phyloP scores from a whole-genome alignment of 2,113 vertebrate genomes.

The Upupa epops region DNA sequence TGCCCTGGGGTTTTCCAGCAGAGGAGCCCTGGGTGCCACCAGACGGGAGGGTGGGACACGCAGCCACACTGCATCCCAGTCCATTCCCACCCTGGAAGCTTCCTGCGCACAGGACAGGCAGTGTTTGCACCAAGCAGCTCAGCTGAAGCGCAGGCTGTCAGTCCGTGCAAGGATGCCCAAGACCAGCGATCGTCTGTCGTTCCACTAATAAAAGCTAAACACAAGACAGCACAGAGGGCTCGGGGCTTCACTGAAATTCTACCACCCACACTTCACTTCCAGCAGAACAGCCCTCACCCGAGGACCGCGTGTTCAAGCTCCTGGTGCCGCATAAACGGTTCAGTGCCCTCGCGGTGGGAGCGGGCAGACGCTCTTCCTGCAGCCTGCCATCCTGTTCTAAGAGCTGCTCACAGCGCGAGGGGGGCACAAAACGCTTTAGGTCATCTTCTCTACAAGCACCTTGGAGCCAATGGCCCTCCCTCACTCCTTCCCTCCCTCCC shows the following conservation, averaged over 20 bases:
- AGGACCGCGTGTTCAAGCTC: background rate
- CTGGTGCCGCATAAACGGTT: background rate
- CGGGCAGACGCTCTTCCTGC: background rate
- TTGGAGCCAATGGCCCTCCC: background rate
- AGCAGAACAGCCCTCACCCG: background rate
- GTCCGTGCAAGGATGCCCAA: background rate
- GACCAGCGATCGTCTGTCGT: background rate
- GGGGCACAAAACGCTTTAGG: background rate
- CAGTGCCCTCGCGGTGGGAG: background rate
- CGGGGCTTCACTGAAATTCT: background rate
- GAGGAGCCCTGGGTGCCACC: background rate
- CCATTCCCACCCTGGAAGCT: background rate
- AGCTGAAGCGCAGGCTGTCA: background rate
- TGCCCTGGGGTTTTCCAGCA: background rate
- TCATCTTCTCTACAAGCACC: background rate
- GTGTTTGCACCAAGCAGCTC: background rate
- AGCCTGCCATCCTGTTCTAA: background rate
- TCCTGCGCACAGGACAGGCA: background rate
- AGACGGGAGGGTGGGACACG: background rate
- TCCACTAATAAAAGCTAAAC: background rate
- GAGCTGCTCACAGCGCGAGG: too few relatives aligned
- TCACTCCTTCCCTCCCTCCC: too few relatives aligned
- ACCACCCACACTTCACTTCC: background rate
- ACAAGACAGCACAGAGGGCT: background rate
- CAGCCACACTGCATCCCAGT: background rate